Base-by-base conservation (phyloP, 2,888 invertebrate species). In the Pollenia amentaria region DNA sequence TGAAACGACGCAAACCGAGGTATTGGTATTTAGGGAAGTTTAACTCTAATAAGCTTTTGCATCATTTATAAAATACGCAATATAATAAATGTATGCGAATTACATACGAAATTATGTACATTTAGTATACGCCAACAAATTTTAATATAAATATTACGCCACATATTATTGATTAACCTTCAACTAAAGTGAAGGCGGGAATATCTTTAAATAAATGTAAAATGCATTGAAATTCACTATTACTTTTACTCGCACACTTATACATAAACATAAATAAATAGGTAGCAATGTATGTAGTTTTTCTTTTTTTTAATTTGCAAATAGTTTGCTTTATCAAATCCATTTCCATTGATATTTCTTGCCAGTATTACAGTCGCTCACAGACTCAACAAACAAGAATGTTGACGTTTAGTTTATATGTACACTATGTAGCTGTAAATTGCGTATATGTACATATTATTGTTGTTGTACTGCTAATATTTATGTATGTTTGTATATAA, bases 271-370 rank as follows among this genome's bases (percentile, higher is more conserved):
- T 16, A n/a, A 7, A 53, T 12, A 51, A 4, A 14, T 51, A n/a
- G n/a, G 9, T 1, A 53, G 18, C 14, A 60, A 42, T 62, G 2
- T 46, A 42, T 29, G 1, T 11, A 72, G n/a, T 21, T 21, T 64
- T 64, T 51, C 12, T 57, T 73, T 14, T 11, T 55, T 67, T 57
- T 67, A 81, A 48, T 57, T 75, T 57, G 14, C 38, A 81, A 81
- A 60, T 75, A 75, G 40, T 81, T 65, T 75, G 12, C 38, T 70
- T 53, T n/a, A 46, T 72, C 40, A 55, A n/a, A 18, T 12, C 18
- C 64, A 80, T 38, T 72, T 72, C 64, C 64, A 51, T 46, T 79
- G 29, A 7, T n/a, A 53, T 51, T 60, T 21, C 40, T 69, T 48
- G 38, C 16, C 14, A 46, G 14, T 53, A 18, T 46, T 18, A 55